These are phyloP conservation scores for Fringilla coelebs DNA, from an alignment of 2,797 vertebrate genomes.

Conservation along the genomic window DNA sequence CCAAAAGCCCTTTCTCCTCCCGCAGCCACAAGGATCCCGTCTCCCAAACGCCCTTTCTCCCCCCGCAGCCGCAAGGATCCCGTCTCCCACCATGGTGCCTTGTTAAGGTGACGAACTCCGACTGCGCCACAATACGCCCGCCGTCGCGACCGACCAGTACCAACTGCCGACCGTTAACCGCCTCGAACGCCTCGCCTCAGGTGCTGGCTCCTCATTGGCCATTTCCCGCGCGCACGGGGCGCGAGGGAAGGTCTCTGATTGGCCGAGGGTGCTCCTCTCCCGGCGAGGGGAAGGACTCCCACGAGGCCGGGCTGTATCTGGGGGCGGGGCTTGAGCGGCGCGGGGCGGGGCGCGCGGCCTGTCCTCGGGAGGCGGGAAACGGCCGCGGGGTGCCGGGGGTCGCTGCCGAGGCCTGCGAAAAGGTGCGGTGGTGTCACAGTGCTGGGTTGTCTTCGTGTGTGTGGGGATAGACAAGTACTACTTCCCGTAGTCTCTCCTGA, in stretches of 20 bases:
- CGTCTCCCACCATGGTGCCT: constrained; percentile 30
- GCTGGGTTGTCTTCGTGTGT: neutral
- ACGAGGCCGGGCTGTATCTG: accelerated
- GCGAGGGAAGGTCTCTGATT: neutral
- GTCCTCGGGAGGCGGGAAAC: accelerated
- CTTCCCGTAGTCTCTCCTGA: neutral
- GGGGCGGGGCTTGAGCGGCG: neutral
- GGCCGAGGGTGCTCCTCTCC: neutral
- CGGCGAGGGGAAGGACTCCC: accelerated
- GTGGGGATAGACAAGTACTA: neutral
- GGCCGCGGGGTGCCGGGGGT: accelerated
- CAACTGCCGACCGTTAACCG: neutral
- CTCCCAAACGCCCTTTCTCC: neutral
- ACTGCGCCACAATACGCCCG: accelerated
- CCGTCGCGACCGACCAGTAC: accelerated
- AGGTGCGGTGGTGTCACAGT: neutral
- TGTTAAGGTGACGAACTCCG: neutral
- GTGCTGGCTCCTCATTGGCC: neutral
- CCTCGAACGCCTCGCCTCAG: neutral
- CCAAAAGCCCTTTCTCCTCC: no score
- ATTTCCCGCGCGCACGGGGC: neutral
- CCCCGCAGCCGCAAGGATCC: neutral
- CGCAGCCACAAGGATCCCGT: neutral
- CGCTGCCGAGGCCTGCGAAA: no score
- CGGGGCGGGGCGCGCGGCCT: accelerated